These are phyloP conservation scores for Dendrolimus houi DNA, from an alignment of 2,888 invertebrate species.

Conservation along the genomic window DNA sequence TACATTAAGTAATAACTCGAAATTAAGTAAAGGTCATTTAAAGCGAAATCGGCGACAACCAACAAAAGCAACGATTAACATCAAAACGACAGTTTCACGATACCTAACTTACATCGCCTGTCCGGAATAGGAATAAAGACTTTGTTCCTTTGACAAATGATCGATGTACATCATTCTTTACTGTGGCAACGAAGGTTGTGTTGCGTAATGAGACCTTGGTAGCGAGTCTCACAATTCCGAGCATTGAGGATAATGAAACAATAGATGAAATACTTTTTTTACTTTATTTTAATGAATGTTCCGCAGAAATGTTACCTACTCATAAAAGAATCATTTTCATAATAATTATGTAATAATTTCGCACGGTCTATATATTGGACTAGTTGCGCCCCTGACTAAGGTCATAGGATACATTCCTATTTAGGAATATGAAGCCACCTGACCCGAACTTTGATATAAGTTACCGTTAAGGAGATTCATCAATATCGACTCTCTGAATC, in stretches of 20 bases:
- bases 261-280: neutral
- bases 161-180: neutral
- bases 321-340: too few relatives aligned
- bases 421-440: too few relatives aligned
- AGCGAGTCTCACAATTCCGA: neutral
- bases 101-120: neutral
- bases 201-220: neutral
- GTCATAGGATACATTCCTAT: too few relatives aligned
- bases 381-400: too few relatives aligned
- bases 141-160: neutral
- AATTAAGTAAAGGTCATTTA: neutral
- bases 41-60: neutral
- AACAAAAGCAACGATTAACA: neutral
- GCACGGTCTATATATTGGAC: too few relatives aligned
- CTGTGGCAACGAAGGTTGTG: neutral
- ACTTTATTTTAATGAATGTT: neutral
- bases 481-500: too few relatives aligned
- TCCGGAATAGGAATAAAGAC: neutral
- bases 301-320: neutral
- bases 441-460: too few relatives aligned
- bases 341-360: too few relatives aligned
- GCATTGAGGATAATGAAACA: neutral
- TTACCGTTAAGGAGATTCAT: too few relatives aligned
- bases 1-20: neutral
- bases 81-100: neutral